Evolutionary conservation across 2,113 vertebrate genomes (phyloP), one percentile per base, ranked within the genome.

Genomic region (Picathartes gymnocephalus): DNA sequence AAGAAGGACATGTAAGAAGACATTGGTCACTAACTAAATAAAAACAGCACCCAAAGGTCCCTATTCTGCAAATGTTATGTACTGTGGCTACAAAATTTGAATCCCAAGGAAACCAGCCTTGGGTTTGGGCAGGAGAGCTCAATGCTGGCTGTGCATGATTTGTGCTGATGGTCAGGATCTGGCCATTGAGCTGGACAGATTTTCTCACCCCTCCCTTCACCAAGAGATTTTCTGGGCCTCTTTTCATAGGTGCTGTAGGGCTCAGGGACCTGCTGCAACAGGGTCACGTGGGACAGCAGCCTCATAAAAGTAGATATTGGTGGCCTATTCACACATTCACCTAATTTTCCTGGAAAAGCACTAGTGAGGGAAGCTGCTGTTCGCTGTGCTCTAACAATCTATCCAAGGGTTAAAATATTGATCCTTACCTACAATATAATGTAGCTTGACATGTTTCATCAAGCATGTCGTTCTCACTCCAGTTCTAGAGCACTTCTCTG

Each of bases 371-470:
- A 76, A 50, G 48, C 7, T 68, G 27, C 24, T 62, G 30, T 56
- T 70, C 71, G 5, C 4, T 35, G 28, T 16, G 24, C 18, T 40
- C 53, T 44, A 42, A 31, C 42, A 71, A 4, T 19, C 54, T 31
- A 80, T 16, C 40, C 65, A 84, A 70, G 60, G 18, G 79, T 90
- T 91, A 64, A 95, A 95, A 77, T 53, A 92, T n/a, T 56, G 85
- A 82, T 88, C 42, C 16, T 73, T 65, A 88, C 68, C 68, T 47
- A 47, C 10, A 6, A 30, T 40, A 24, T 70, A 74, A 62, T 56
- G 31, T 4, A 37, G 47, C 35, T 70, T 83, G 76, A 73, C 31
- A 57, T 11, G n/a, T 96, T 83, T 68, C 88, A 42, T 78, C 56
- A 33, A 81, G 47, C 77, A 68, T 18, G 17, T 17, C 7, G 13